Evolutionary conservation across 2,113 vertebrate genomes (phyloP), one percentile per base, ranked within the genome.

Genomic region (Mastomys natalensis): DNA sequence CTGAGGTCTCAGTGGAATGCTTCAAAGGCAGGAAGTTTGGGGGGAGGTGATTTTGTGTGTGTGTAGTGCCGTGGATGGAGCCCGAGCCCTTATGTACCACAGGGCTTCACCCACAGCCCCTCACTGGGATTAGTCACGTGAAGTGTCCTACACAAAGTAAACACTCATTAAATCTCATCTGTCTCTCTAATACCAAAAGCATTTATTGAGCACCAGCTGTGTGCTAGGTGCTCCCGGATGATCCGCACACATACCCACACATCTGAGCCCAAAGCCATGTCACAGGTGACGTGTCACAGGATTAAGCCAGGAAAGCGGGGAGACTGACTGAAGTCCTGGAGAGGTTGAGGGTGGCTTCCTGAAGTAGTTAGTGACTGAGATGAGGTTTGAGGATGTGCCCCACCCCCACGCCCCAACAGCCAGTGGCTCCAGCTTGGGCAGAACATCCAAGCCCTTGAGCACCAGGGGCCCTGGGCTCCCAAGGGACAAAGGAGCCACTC

Each of bases 101-200:
- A 3, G 24, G 73, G 24, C 70, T 74, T 29, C 16, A 73, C 24
- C 51, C 87, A 73, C 51, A 55, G 68, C 15, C 70, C 68, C n/a
- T 74, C 26, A 29, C 24, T 89, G 70, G 70, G 1, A 21, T 74
- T 53, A 37, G 15, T 29, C n/a, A 11, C 10, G 4, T 13, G 80
- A 74, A 74, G 16, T 12, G 31, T 24, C 51, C 53, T 29, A 62
- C 60, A 55, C 17, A 60, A 70, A 92, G 16, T 4, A 58, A 53
- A 19, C 4, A 6, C 51, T 45, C 1, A 2, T 1, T 7, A 26
- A 78, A 37, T 0, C 2, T 60, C 11, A n/a, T 48, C 37, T 3
- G 1, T 7, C 92, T 87, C 72, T 34, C 17, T 19, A 13, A n/a
- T 4, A 58, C 48, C 0, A 4, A 43, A 9, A 43, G 17, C 22